phyloP scores from a whole-genome alignment of 2,888 invertebrate genomes.

The Pseudoips prasinana region DNA sequence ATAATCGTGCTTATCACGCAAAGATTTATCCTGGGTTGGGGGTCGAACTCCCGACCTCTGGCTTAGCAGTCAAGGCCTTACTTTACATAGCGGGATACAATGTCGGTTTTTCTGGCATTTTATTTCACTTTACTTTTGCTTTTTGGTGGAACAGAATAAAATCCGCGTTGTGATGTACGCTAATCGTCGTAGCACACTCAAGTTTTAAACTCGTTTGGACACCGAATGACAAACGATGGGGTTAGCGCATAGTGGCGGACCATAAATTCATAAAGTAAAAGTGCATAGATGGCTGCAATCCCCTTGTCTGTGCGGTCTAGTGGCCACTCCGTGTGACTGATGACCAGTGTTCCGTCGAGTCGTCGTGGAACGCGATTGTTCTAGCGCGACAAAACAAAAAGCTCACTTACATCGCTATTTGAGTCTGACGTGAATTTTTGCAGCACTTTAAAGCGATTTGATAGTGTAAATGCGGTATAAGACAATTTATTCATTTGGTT shows the following conservation, averaged over 20 bases:
- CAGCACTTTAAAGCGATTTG: slow-evolving; percentile 11
- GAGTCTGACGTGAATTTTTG: slow-evolving; percentile 11
- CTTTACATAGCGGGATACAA: too few species aligned
- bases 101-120: too few species aligned
- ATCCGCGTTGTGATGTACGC: too few species aligned
- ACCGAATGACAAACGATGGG: slow-evolving; percentile 55
- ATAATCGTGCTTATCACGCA: too few species aligned
- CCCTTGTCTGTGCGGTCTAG: slow-evolving; percentile 49
- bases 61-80: too few species aligned
- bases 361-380: slow-evolving; percentile 48
- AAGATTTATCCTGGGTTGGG: too few species aligned
- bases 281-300: slow-evolving; percentile 59
- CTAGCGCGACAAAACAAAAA: slow-evolving; percentile 34
- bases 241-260: slow-evolving; percentile 55
- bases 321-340: slow-evolving; percentile 58
- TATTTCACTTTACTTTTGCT: too few species aligned
- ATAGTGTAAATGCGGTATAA: too few species aligned
- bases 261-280: slow-evolving; percentile 61
- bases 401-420: slow-evolving; percentile 21
- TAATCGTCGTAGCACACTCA: too few species aligned
- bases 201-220: slow-evolving; percentile 35
- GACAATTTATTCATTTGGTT: too few species aligned
- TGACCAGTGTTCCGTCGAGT: slow-evolving; percentile 38
- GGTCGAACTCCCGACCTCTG: too few species aligned
- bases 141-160: too few species aligned